These are phyloP conservation scores for Drosophila demipolita DNA, from an alignment of 2,888 invertebrate genomes.

Conservation along the genomic window DNA sequence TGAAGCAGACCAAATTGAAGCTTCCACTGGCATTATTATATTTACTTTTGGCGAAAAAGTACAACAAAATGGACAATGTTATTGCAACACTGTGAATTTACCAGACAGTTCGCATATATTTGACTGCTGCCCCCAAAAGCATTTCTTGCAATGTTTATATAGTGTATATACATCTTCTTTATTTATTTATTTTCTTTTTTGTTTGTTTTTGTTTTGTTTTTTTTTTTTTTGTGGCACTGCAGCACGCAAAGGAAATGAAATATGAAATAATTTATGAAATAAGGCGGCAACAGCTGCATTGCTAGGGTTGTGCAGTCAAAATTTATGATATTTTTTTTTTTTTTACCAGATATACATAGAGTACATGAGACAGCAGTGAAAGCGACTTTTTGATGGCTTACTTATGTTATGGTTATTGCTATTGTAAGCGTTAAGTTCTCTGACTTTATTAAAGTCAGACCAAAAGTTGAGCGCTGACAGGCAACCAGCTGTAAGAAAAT, in stretches of 20 bases:
- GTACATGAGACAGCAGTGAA: constrained; percentile 8
- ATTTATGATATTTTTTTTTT: constrained; percentile 41
- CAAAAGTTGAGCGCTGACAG: constrained; percentile 25
- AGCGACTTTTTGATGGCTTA: constrained; percentile 44
- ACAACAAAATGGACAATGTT: constrained; percentile 37
- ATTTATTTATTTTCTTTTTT: constrained; percentile 19
- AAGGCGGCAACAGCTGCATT: constrained; percentile 16
- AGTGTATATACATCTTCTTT: constrained; percentile 9
- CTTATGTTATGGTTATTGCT: constrained; percentile 58
- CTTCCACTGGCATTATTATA: constrained; percentile 57
- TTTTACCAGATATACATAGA: constrained; percentile 13
- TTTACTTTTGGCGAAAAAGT: constrained; percentile 56
- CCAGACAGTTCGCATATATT: constrained; percentile 38
- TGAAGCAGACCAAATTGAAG: constrained; percentile 44
- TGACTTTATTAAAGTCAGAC: constrained; percentile 42
- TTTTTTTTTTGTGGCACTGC: constrained; percentile 39
- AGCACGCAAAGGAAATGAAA: constrained; percentile 73
- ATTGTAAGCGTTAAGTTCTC: constrained; percentile 33
- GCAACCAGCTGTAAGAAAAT: constrained; percentile 9
- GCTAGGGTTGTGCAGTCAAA: constrained; percentile 29
- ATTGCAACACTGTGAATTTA: constrained; percentile 56
- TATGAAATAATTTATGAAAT: constrained; percentile 74
- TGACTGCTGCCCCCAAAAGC: constrained; percentile 15
- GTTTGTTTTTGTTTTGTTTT: not conserved
- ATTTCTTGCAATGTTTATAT: constrained; percentile 20